phyloP scores from a whole-genome alignment of 2,797 vertebrate species.

The Hydrocynus forskahlii region DNA sequence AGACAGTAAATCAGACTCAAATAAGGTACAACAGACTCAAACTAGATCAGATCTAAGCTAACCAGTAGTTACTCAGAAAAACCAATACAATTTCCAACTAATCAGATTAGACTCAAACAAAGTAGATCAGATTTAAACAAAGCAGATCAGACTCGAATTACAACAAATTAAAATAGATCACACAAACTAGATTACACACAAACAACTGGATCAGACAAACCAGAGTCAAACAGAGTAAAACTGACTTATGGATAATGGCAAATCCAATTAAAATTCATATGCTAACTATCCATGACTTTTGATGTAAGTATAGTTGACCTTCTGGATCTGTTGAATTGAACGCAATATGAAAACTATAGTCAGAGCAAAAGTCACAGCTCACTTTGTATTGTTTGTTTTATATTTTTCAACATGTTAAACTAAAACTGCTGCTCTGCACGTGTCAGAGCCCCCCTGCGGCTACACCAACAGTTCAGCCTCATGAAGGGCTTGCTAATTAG shows the following conservation, averaged over 20 bases:
- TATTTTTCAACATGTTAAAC: not conserved
- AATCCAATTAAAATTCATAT: too few relatives aligned
- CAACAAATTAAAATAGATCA: not conserved
- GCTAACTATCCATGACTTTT: too few relatives aligned
- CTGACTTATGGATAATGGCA: not conserved
- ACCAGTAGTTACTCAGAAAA: too few relatives aligned
- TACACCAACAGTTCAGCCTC: not conserved
- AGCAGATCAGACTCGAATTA: too few relatives aligned
- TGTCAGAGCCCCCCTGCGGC: too few relatives aligned
- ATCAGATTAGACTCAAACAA: not conserved
- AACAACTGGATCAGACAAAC: not conserved
- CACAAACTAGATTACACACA: not conserved
- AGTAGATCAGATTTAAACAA: not conserved
- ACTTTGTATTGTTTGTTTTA: too few relatives aligned
- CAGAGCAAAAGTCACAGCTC: not conserved
- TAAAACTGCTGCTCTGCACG: not conserved
- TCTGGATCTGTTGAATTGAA: too few relatives aligned
- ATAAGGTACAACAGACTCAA: not conserved
- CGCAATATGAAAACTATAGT: too few relatives aligned
- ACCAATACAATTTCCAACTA: too few relatives aligned
- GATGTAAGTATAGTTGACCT: too few relatives aligned
- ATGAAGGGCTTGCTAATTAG: not conserved
- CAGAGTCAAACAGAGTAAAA: not conserved
- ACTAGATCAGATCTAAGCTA: not conserved
- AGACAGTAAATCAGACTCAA: not conserved